Conservation (phyloP, 2,113 vertebrate species). For the Upupa epops region DNA sequence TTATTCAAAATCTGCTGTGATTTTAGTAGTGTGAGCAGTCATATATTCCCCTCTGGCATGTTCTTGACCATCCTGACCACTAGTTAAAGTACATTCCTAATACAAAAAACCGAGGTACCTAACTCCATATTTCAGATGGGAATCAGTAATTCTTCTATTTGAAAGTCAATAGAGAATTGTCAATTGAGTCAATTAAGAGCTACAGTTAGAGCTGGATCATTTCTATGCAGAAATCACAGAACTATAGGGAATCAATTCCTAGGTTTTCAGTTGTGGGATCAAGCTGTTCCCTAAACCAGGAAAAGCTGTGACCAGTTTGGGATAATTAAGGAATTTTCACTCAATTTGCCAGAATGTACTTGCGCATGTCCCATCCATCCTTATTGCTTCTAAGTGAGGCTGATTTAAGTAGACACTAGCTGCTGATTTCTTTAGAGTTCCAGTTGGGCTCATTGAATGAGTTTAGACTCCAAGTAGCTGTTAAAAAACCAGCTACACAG, state of each 20-base stretch:
- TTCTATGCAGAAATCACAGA: background rate
- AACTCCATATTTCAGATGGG: background rate
- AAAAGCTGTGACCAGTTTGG: background rate
- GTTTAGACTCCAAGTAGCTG: background rate
- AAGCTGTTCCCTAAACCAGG: background rate
- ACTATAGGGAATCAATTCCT: background rate
- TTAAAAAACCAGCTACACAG: conserved; percentile 8
- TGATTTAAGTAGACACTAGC: background rate
- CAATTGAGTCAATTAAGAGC: background rate
- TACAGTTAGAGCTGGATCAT: background rate
- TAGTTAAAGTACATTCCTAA: background rate
- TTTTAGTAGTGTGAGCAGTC: background rate
- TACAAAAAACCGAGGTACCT: background rate
- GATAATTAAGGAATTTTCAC: background rate
- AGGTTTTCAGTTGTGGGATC: background rate
- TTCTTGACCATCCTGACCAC: background rate
- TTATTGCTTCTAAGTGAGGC: background rate
- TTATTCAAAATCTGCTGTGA: background rate
- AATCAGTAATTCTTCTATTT: background rate
- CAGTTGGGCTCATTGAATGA: background rate
- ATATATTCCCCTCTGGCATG: background rate
- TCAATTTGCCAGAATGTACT: background rate
- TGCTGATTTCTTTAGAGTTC: background rate
- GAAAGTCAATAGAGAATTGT: background rate
- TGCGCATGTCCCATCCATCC: background rate